A percentile compares a stretch with the other conserved stretches of the same genome.
These are phyloP conservation scores for Capreolus pygargus DNA, from an alignment of 2,113 vertebrate genomes.

Conservation along the genomic window DNA sequence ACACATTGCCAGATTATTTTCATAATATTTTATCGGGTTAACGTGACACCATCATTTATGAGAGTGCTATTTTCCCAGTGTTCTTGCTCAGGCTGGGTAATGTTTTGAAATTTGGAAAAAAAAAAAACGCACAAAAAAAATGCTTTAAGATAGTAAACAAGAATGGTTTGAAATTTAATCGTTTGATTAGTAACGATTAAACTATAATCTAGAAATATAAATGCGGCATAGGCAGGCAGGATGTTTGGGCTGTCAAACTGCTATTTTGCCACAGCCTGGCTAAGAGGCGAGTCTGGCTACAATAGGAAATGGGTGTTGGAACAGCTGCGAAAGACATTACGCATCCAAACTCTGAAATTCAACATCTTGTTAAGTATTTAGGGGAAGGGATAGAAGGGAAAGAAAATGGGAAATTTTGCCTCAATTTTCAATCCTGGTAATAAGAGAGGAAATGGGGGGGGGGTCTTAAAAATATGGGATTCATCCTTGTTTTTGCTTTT, in stretches of 20 bases:
- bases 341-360: neutral
- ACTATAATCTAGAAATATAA: neutral
- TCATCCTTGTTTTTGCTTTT: slow-evolving; percentile 22
- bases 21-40: neutral
- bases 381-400: neutral
- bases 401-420: neutral
- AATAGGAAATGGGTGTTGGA: neutral
- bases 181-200: neutral
- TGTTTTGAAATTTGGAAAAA: neutral
- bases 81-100: neutral
- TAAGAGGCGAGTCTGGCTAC: neutral
- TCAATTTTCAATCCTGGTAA: neutral
- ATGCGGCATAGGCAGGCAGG: neutral
- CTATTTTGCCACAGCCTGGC: neutral
- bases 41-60: neutral
- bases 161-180: neutral
- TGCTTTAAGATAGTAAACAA: neutral
- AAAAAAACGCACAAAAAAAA: neutral
- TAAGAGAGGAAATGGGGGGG: neutral
- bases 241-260: neutral
- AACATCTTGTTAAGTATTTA: neutral
- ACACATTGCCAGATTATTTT: neutral
- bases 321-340: neutral
- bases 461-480: neutral
- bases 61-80: neutral